Evolutionary conservation across 2,888 invertebrate genomes (phyloP).

Genomic region (Amitus sp.): DNA sequence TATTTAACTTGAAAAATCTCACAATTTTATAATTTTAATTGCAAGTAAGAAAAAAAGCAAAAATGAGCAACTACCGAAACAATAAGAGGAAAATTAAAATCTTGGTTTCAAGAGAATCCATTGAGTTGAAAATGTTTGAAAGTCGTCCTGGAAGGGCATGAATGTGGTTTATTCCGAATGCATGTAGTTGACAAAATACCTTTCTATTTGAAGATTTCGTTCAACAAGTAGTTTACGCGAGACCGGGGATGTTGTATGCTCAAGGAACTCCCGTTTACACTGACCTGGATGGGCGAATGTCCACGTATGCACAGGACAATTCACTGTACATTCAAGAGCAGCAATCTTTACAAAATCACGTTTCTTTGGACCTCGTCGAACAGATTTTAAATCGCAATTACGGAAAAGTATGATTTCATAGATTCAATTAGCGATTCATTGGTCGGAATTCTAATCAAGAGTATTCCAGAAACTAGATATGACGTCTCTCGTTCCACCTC

Average conservation of each 20-base stretch:
- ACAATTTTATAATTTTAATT: too few species aligned
- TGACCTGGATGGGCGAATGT: conserved; percentile 45
- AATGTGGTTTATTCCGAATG: too few species aligned
- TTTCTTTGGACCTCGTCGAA: conserved; percentile 39
- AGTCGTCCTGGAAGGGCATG: too few species aligned
- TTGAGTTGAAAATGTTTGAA: too few species aligned
- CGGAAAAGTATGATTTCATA: conserved; percentile 43
- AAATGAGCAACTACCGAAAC: too few species aligned
- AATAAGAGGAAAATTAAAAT: too few species aligned
- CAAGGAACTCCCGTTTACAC: conserved; percentile 45
- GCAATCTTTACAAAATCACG: conserved; percentile 50
- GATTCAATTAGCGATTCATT: neutral
- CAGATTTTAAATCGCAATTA: conserved; percentile 51
- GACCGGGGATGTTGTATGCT: conserved; percentile 49
- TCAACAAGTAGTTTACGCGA: conserved; percentile 52
- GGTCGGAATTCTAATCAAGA: too few species aligned
- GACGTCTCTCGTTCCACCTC: conserved; percentile 47
- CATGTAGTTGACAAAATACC: neutral
- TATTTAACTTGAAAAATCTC: too few species aligned
- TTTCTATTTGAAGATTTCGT: conserved; percentile 34
- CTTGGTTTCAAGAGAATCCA: too few species aligned
- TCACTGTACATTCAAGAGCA: conserved; percentile 44
- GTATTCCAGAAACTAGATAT: conserved; percentile 29
- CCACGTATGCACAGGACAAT: conserved; percentile 53
- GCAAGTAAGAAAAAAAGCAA: too few species aligned